A percentile compares a stretch with the other conserved stretches of the same genome.
Evolutionary conservation across 2,113 vertebrate genomes (phyloP).

Genomic region (Patagioenas fasciata): DNA sequence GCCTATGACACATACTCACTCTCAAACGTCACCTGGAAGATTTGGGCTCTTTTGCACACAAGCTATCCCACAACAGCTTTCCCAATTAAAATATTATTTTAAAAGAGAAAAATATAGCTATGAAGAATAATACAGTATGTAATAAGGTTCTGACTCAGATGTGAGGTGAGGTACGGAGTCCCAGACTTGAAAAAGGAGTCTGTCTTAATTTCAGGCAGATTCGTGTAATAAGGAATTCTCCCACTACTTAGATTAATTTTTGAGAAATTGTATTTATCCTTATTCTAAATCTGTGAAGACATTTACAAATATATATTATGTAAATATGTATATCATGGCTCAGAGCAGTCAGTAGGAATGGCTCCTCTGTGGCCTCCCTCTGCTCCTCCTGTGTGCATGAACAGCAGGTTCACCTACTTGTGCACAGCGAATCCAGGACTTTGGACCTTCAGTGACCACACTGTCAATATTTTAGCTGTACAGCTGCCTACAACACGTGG

Average conservation of each 20-base stretch:
- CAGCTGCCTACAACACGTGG: background rate
- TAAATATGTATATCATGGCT: background rate
- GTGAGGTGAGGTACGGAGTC: background rate
- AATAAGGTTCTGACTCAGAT: background rate
- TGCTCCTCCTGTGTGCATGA: rapidly evolving
- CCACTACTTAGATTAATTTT: background rate
- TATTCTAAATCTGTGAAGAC: background rate
- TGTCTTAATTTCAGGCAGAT: background rate
- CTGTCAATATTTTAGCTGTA: background rate
- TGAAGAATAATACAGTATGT: background rate
- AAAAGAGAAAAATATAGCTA: background rate
- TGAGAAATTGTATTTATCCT: background rate
- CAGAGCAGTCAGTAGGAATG: background rate
- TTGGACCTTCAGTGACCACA: background rate
- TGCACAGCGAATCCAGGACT: background rate
- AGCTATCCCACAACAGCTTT: background rate
- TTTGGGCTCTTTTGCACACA: background rate
- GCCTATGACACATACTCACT: background rate
- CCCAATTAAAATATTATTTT: background rate
- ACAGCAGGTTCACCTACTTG: background rate
- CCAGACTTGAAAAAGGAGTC: background rate
- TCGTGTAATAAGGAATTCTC: background rate
- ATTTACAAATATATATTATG: background rate
- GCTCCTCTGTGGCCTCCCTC: background rate
- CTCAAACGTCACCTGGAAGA: background rate